A percentile compares a stretch with the other conserved stretches of the same genome.
These are phyloP conservation scores for Stramonita haemastoma DNA, from an alignment of 2,888 invertebrate genomes.

Conservation along the genomic window DNA sequence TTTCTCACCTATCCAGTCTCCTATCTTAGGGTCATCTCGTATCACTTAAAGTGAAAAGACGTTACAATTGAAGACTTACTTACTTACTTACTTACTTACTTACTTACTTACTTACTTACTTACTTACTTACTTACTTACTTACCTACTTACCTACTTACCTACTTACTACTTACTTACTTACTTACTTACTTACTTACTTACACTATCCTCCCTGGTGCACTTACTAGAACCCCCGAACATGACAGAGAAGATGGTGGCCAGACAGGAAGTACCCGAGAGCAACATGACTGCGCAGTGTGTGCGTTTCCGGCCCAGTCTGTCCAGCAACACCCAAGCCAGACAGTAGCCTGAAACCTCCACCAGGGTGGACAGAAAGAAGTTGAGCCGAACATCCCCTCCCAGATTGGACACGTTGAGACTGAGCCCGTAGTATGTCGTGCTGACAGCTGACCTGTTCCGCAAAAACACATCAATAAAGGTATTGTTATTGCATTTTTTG, in stretches of 20 bases:
- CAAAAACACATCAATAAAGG: no score
- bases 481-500: no score
- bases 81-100: no score
- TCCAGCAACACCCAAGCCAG: conserved; percentile 59
- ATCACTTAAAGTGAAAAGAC: no score
- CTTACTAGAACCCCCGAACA: not conserved
- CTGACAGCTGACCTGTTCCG: conserved; percentile 61
- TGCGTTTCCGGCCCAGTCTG: conserved; percentile 60
- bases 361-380: conserved; percentile 62
- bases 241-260: conserved; percentile 80
- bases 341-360: conserved; percentile 64
- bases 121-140: no score
- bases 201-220: not conserved
- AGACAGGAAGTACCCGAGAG: conserved; percentile 77
- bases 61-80: no score
- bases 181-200: no score
- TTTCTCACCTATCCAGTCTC: no score
- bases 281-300: conserved; percentile 58
- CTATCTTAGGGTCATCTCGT: no score
- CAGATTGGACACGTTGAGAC: conserved; percentile 48
- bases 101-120: no score
- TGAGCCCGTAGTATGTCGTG: conserved; percentile 67
- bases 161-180: no score
- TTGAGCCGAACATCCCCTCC: conserved; percentile 63
- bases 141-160: no score